Percentiles rank a stretch among this genome's conserved stretches.
phyloP scores from a whole-genome alignment of 1,140 invertebrate species.

The Leptoteleia sp. region DNA sequence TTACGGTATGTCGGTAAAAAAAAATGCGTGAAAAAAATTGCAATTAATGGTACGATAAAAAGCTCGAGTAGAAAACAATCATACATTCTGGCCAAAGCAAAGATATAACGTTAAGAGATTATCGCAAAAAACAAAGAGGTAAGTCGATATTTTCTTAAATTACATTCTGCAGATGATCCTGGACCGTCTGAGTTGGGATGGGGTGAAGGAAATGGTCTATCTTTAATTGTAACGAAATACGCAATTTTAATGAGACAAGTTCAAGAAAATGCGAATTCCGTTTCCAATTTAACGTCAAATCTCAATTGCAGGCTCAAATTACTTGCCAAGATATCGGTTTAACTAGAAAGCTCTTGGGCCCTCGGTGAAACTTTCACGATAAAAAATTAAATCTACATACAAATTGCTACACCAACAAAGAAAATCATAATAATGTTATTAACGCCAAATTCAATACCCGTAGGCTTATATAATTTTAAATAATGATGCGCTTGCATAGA shows the following conservation, averaged over 20 bases:
- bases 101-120: conserved; percentile 49
- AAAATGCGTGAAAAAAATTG: too few relatives aligned
- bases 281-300: conserved; percentile 63
- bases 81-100: conserved; percentile 28
- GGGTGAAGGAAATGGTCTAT: conserved; percentile 41
- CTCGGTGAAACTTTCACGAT: conserved; percentile 40
- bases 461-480: conserved; percentile 7
- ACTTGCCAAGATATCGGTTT: conserved; percentile 58
- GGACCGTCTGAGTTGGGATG: conserved; percentile 19
- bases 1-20: too few relatives aligned
- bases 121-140: conserved; percentile 58
- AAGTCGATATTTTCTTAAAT: conserved; percentile 71
- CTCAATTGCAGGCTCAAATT: conserved; percentile 60
- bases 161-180: conserved; percentile 53
- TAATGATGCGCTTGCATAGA: too few relatives aligned
- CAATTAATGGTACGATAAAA: conserved; percentile 58
- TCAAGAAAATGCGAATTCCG: conserved; percentile 62
- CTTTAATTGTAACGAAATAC: conserved; percentile 71
- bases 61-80: conserved; percentile 42
- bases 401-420: conserved; percentile 31
- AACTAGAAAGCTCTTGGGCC: conserved; percentile 46
- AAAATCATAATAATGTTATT: conserved; percentile 39
- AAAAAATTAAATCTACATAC: conserved; percentile 52
- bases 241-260: conserved; percentile 66
- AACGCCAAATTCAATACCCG: conserved; percentile 16